Evolutionary conservation across 1,140 invertebrate genomes (phyloP).

Genomic region (Rhynchophorus ferrugineus): DNA sequence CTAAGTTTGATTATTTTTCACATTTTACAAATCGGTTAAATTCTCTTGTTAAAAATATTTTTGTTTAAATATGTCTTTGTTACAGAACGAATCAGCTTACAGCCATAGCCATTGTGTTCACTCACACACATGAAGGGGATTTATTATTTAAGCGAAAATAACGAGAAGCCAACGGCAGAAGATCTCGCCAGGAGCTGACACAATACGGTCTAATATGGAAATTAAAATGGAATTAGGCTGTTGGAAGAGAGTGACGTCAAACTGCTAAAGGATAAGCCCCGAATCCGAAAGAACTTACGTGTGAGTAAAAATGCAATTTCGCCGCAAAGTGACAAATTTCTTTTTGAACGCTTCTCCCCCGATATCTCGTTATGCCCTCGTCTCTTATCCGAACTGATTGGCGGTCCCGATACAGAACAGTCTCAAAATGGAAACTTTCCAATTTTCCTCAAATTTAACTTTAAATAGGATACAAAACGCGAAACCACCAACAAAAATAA

Average conservation of each 20-base stretch:
- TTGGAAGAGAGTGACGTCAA: slow-evolving; percentile 15
- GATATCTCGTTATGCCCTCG: slow-evolving; percentile 22
- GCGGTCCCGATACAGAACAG: slow-evolving; percentile 11
- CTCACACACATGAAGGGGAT: too few relatives aligned
- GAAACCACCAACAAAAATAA: background rate
- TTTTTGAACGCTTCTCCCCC: slow-evolving; percentile 22
- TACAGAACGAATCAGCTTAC: too few relatives aligned
- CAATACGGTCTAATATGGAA: slow-evolving; percentile 9
- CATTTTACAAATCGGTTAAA: too few relatives aligned
- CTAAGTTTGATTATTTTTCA: too few relatives aligned
- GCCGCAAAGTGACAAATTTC: slow-evolving; percentile 21
- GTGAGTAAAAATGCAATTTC: slow-evolving; percentile 26
- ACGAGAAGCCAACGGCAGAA: too few relatives aligned
- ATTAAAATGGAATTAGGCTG: slow-evolving; percentile 24
- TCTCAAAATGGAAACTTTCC: slow-evolving; percentile 8
- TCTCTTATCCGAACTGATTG: slow-evolving; percentile 15
- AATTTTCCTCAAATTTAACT: background rate
- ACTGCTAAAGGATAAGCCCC: slow-evolving; percentile 21
- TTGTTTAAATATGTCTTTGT: too few relatives aligned
- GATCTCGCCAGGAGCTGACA: background rate
- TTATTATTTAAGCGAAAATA: too few relatives aligned
- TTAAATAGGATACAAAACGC: background rate
- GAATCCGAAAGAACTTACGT: slow-evolving; percentile 15
- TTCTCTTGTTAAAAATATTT: too few relatives aligned
- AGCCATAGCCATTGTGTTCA: too few relatives aligned